A percentile compares a stretch with the other conserved stretches of the same genome.
These are phyloP conservation scores for Nebria brevicollis DNA, from an alignment of 2,888 invertebrate species.

Conservation along the genomic window DNA sequence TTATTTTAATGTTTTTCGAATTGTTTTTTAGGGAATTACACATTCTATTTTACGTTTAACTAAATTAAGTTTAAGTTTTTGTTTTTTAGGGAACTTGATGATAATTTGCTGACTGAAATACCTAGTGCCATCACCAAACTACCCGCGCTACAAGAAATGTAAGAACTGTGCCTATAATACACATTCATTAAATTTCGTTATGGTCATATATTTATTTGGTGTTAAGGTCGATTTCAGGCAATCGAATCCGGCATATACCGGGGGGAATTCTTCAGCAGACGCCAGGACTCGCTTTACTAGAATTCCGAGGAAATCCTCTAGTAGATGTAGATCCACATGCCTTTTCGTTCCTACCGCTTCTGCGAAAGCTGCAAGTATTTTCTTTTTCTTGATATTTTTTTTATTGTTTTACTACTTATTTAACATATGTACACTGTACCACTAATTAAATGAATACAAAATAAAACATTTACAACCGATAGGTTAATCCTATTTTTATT, in stretches of 20 bases:
- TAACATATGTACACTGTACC: background rate
- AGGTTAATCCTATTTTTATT: background rate
- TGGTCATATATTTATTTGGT: conserved; percentile 32
- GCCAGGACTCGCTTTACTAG: conserved; percentile 77
- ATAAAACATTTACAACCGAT: background rate
- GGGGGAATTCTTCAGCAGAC: conserved; percentile 75
- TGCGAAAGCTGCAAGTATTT: conserved; percentile 81
- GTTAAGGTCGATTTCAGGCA: conserved; percentile 82
- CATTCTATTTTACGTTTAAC: background rate
- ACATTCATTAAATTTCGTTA: background rate
- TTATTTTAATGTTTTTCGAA: conserved; percentile 27
- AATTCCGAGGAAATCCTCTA: conserved; percentile 86
- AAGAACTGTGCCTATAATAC: conserved; percentile 64
- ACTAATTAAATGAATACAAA: background rate
- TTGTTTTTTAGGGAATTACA: conserved; percentile 34
- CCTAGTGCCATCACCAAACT: conserved; percentile 80
- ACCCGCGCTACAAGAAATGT: conserved; percentile 85
- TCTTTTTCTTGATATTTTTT: conserved; percentile 3
- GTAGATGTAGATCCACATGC: conserved; percentile 75
- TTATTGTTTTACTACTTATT: background rate
- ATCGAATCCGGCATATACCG: conserved; percentile 81
- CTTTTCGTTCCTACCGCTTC: conserved; percentile 79
- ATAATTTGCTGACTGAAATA: conserved; percentile 78
- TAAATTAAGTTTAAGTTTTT: background rate
- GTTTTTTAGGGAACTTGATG: conserved; percentile 75